Evolutionary conservation across 2,113 vertebrate genomes (phyloP).

Genomic region (Mesembrinibis cayennensis): DNA sequence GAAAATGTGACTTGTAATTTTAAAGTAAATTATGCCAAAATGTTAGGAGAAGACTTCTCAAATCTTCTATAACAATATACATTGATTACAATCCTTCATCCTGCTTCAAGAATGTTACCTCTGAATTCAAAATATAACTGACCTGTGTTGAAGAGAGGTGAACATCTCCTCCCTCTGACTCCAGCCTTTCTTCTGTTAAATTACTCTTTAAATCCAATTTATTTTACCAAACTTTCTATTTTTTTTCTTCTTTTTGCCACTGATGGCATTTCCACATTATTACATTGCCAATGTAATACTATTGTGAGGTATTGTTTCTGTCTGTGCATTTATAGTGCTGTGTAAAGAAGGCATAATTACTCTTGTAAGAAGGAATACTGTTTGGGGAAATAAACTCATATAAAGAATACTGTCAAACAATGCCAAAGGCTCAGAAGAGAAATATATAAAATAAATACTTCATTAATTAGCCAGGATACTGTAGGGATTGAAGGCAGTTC

Average conservation of each 20-base stretch:
- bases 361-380: neutral
- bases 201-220: neutral
- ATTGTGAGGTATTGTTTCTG: neutral
- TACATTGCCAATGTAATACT: neutral
- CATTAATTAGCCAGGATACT: neutral
- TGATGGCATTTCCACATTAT: neutral
- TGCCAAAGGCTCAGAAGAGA: neutral
- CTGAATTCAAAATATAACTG: neutral
- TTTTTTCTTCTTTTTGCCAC: neutral
- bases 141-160: neutral
- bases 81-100: neutral
- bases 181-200: neutral
- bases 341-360: neutral
- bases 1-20: neutral
- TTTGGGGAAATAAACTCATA: neutral
- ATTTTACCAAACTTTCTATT: neutral
- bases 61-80: neutral
- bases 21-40: neutral
- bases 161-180: accelerated
- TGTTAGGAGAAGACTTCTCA: neutral
- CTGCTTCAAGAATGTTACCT: neutral
- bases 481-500: neutral
- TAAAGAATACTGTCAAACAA: neutral
- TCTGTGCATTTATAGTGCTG: neutral
- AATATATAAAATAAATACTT: neutral